Conservation (phyloP, 2,113 vertebrate genomes). For the Stercorarius parasiticus region DNA sequence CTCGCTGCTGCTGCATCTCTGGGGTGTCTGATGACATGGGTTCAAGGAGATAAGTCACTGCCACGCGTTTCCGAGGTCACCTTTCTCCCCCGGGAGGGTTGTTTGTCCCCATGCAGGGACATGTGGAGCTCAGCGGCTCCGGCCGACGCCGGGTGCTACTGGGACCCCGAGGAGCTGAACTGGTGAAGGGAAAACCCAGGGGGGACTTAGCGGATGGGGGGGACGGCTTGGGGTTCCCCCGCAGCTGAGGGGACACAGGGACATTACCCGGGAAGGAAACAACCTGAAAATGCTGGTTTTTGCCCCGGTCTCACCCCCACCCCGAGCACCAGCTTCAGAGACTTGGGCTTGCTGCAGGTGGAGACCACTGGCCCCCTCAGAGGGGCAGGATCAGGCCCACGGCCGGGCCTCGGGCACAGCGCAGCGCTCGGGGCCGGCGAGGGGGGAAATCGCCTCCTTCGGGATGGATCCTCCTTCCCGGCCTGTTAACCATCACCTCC, state of each 20-base stretch:
- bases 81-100: background rate
- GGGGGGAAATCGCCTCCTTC: background rate
- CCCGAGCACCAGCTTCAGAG: accelerated
- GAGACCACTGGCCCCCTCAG: accelerated
- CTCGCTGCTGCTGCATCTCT: accelerated
- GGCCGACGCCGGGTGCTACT: accelerated
- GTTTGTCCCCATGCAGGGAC: accelerated
- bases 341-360: background rate
- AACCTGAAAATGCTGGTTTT: accelerated
- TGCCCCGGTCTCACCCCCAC: background rate
- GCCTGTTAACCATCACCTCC: accelerated
- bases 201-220: accelerated
- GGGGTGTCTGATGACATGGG: background rate
- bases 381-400: background rate
- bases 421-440: accelerated
- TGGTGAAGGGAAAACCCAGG: background rate
- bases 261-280: background rate
- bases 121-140: accelerated
- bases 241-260: background rate
- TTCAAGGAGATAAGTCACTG: background rate
- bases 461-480: background rate
- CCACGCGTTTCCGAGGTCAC: accelerated
- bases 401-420: background rate
- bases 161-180: background rate
- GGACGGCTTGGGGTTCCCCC: background rate